These are phyloP conservation scores for Apis laboriosa DNA, from an alignment of 1,140 invertebrate genomes.

Conservation along the genomic window DNA sequence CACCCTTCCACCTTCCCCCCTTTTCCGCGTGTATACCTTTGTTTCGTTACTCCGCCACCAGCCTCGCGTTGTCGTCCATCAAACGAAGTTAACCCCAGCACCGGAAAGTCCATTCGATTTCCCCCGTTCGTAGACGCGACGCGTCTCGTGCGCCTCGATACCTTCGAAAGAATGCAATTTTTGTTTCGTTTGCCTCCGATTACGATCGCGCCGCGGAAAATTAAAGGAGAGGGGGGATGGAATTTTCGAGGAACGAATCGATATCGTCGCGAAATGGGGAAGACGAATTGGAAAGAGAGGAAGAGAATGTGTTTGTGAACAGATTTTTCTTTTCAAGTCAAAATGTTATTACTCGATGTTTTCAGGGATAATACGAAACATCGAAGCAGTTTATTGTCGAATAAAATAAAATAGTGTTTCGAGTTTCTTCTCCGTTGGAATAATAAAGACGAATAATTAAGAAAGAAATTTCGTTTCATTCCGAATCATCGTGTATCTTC, in stretches of 20 bases:
- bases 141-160: neutral
- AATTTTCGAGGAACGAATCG: neutral
- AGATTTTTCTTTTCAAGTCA: too few relatives aligned
- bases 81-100: constrained; percentile 47
- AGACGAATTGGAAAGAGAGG: too few relatives aligned
- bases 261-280: neutral
- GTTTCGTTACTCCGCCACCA: constrained; percentile 12
- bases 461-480: too few relatives aligned
- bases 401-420: too few relatives aligned
- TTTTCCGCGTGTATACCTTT: neutral
- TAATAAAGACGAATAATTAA: too few relatives aligned
- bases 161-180: constrained; percentile 28
- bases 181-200: constrained; percentile 16
- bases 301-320: too few relatives aligned
- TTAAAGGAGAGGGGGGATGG: neutral
- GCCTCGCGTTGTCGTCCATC: constrained; percentile 14
- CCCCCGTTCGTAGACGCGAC: neutral
- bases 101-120: constrained; percentile 56
- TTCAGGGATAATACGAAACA: too few relatives aligned
- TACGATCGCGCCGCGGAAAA: neutral
- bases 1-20: neutral
- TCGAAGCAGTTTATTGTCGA: too few relatives aligned
- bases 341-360: too few relatives aligned
- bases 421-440: too few relatives aligned
- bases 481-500: too few relatives aligned